phyloP scores from a whole-genome alignment of 2,113 vertebrate species.

The Peucedramus taeniatus region DNA sequence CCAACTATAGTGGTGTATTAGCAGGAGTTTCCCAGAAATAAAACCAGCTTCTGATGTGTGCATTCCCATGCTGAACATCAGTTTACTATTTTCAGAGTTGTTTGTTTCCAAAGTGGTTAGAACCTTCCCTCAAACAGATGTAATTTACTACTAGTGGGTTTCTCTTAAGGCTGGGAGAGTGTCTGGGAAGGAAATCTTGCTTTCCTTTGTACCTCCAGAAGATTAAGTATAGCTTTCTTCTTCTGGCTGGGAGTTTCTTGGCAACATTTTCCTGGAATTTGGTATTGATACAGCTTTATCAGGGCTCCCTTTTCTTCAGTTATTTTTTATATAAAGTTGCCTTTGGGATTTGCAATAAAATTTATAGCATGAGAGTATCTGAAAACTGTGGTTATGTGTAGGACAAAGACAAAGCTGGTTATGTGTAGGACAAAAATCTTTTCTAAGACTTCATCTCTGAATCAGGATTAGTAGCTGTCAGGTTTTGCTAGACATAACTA shows the following conservation, averaged over 20 bases:
- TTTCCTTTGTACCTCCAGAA: background rate
- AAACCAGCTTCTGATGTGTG: background rate
- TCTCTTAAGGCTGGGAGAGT: background rate
- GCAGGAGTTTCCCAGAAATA: background rate
- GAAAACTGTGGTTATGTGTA: background rate
- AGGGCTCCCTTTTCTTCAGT: background rate
- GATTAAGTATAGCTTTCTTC: background rate
- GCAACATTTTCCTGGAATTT: background rate
- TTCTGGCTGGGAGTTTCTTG: background rate
- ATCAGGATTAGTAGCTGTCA: slow-evolving; percentile 1
- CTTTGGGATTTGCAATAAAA: background rate
- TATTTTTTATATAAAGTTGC: background rate
- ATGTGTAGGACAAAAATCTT: background rate
- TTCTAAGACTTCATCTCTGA: background rate
- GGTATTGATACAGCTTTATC: background rate
- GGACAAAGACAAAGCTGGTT: background rate
- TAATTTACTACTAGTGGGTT: background rate
- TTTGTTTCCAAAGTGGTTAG: slow-evolving; percentile 13
- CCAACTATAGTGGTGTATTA: background rate
- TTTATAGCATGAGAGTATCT: background rate
- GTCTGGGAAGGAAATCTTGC: background rate
- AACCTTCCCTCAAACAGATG: background rate
- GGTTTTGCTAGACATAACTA: background rate
- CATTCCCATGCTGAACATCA: background rate
- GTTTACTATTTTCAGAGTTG: slow-evolving; percentile 4